Evolutionary conservation across 2,888 invertebrate genomes (phyloP).

Genomic region (Dolichomitus sp.): DNA sequence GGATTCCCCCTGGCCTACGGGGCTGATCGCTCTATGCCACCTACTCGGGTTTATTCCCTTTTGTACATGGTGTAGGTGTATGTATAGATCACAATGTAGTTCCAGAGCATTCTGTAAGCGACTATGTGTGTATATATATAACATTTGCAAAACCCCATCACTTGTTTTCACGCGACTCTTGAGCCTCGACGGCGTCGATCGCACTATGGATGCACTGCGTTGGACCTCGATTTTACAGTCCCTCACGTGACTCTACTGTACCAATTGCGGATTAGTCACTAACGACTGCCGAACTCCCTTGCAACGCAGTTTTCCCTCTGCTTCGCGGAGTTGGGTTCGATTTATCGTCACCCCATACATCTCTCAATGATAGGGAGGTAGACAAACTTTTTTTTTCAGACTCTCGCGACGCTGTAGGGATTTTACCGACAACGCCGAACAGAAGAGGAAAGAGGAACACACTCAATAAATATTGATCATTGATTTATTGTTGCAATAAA

Average conservation of each 20-base stretch:
- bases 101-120: constrained; percentile 44
- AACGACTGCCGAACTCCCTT: constrained; percentile 81
- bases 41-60: constrained; percentile 50
- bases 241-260: constrained; percentile 49
- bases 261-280: constrained; percentile 80
- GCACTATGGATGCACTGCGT: neutral
- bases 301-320: constrained; percentile 76
- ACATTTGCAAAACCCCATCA: constrained; percentile 57
- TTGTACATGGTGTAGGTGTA: constrained; percentile 2
- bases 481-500: neutral
- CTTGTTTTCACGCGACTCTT: constrained; percentile 80
- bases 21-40: constrained; percentile 43
- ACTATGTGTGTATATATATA: constrained; percentile 17
- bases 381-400: constrained; percentile 17
- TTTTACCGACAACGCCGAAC: neutral
- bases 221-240: constrained; percentile 18
- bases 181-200: constrained; percentile 63
- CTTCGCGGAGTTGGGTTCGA: constrained; percentile 39
- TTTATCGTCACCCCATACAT: constrained; percentile 44
- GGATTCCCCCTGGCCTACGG: constrained; percentile 30
- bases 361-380: neutral
- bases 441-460: neutral
- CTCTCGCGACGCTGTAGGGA: neutral
- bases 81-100: constrained; percentile 13
- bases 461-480: neutral